Conservation (phyloP, 2,797 vertebrate species). For the Mormyrus hasselquistii region DNA sequence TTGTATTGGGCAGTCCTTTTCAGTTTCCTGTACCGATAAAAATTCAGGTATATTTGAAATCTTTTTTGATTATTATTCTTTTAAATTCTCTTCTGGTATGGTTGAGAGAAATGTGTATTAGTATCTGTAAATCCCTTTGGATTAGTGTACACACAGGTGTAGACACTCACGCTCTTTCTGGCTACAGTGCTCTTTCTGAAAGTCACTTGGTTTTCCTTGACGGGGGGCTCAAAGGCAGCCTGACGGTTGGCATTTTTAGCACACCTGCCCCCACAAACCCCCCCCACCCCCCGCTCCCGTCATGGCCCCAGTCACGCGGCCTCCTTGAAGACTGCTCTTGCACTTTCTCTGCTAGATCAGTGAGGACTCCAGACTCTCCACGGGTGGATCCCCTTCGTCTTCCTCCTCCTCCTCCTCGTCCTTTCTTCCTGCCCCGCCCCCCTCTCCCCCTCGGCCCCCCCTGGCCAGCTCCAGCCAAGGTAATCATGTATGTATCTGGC, state of each 20-base stretch:
- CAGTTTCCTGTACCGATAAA: not conserved
- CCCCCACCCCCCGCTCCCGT: not conserved
- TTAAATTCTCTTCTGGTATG: not conserved
- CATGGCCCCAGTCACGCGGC: not conserved
- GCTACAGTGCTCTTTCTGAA: not conserved
- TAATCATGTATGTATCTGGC: conserved; percentile 85
- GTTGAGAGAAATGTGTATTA: not conserved
- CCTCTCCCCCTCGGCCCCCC: conserved; percentile 69
- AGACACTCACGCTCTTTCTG: too few relatives aligned
- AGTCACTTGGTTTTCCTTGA: not conserved
- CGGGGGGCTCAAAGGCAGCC: not conserved
- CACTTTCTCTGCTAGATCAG: conserved; percentile 74
- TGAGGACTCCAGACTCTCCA: conserved; percentile 77
- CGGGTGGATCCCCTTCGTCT: conserved; percentile 61
- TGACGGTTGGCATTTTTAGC: not conserved
- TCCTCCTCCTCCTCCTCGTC: conserved; percentile 59
- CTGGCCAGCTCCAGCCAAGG: conserved; percentile 90
- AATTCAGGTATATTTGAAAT: not conserved
- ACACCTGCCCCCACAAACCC: not conserved
- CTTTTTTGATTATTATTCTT: not conserved
- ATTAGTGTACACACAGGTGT: not conserved
- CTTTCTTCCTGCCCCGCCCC: conserved; percentile 54
- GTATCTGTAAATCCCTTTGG: not conserved
- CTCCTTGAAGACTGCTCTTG: not conserved
- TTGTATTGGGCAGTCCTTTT: not conserved